These are phyloP conservation scores for Spodoptera exigua DNA, from an alignment of 2,888 invertebrate species.

Conservation along the genomic window DNA sequence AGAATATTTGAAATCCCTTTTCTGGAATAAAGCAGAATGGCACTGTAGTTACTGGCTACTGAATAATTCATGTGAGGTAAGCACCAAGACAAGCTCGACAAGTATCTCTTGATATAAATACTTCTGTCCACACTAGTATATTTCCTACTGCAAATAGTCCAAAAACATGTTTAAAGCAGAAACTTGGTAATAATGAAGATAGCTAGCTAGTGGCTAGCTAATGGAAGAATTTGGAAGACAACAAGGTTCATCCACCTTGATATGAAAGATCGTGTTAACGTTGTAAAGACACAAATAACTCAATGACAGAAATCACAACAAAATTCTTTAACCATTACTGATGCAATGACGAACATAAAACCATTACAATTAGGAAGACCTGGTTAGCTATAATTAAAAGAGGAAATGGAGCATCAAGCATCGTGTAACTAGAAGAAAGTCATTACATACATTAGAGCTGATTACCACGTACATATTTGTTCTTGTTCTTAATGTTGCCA, in stretches of 20 bases:
- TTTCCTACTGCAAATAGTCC: slow-evolving; percentile 10
- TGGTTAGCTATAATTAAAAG: slow-evolving; percentile 42
- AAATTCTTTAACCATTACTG: slow-evolving; percentile 2
- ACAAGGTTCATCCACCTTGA: too few species aligned
- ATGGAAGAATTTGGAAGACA: too few species aligned
- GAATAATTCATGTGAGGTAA: slow-evolving; percentile 67
- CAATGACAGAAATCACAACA: slow-evolving; percentile 12
- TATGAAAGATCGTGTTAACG: too few species aligned
- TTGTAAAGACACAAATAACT: not conserved
- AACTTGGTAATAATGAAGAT: too few species aligned
- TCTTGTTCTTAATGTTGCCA: slow-evolving; percentile 18
- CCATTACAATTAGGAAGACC: slow-evolving; percentile 38
- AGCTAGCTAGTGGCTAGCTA: too few species aligned
- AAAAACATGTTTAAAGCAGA: not conserved
- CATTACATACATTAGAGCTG: slow-evolving; percentile 37
- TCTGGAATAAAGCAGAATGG: slow-evolving; percentile 61
- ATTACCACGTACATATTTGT: slow-evolving; percentile 15
- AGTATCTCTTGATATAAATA: slow-evolving; percentile 56
- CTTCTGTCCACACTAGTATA: slow-evolving; percentile 11
- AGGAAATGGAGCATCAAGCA: slow-evolving; percentile 44
- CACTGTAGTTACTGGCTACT: slow-evolving; percentile 55
- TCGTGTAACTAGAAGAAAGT: slow-evolving; percentile 49
- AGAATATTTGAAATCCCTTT: slow-evolving; percentile 40
- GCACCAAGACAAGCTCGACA: slow-evolving; percentile 60
- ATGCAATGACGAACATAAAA: slow-evolving; percentile 11